These are phyloP conservation scores for Cyanoliseus patagonus DNA, from an alignment of 2,113 vertebrate species.

Conservation along the genomic window DNA sequence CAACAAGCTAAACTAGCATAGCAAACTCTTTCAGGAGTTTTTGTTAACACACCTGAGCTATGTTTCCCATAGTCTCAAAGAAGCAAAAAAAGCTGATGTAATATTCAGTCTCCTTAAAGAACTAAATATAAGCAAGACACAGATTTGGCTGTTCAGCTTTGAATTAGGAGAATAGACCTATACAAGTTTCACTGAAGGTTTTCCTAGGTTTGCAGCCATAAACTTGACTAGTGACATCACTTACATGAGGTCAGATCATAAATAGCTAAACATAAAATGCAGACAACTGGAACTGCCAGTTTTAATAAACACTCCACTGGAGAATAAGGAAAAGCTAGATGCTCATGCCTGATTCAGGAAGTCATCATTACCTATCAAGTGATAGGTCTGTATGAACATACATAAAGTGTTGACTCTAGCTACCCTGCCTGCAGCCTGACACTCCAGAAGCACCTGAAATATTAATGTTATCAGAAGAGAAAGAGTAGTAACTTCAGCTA, in stretches of 20 bases:
- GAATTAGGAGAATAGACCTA: background rate
- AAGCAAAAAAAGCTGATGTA: background rate
- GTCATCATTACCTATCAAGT: background rate
- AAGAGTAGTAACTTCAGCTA: background rate
- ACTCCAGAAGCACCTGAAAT: background rate
- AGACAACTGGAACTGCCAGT: background rate
- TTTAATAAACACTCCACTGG: background rate
- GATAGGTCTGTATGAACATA: background rate
- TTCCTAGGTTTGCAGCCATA: background rate
- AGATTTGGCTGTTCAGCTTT: background rate
- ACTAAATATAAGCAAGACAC: background rate
- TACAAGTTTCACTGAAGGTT: background rate
- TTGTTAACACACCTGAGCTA: background rate
- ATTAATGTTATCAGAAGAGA: background rate
- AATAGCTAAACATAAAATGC: background rate
- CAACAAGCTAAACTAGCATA: background rate
- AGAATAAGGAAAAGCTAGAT: background rate
- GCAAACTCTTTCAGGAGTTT: background rate
- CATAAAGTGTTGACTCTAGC: background rate
- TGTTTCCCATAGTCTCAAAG: background rate
- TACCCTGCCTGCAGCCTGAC: background rate
- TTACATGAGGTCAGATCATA: background rate
- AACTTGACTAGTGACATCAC: background rate
- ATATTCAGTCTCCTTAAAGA: background rate
- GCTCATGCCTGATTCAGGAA: background rate